A percentile compares a stretch with the other conserved stretches of the same genome.
phyloP scores from a whole-genome alignment of 2,797 vertebrate species.

The Pangasius djambal region DNA sequence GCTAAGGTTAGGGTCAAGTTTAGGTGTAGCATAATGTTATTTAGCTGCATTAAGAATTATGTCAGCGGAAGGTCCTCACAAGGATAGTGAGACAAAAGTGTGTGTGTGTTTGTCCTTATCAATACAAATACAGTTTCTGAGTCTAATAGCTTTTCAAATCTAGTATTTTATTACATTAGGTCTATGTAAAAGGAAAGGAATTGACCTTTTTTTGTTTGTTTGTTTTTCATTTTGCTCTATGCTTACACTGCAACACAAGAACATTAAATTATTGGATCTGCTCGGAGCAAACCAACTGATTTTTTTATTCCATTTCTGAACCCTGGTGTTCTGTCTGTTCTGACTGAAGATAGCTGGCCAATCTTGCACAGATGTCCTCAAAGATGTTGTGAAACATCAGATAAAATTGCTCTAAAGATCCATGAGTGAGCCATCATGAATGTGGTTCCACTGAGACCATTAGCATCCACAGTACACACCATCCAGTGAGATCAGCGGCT shows the following conservation, averaged over 20 bases:
- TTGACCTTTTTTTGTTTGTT: background rate
- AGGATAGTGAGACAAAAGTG: background rate
- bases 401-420: conserved; percentile 29
- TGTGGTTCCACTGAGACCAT: conserved; percentile 42
- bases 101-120: background rate
- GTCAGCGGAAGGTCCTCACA: background rate
- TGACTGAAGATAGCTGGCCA: conserved; percentile 34
- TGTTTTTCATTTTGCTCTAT: background rate
- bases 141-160: background rate
- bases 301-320: background rate
- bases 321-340: background rate
- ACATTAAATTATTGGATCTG: background rate
- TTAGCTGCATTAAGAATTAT: background rate
- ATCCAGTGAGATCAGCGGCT: conserved; percentile 67
- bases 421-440: conserved; percentile 38
- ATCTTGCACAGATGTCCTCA: conserved; percentile 6
- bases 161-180: background rate
- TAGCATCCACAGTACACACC: conserved; percentile 36
- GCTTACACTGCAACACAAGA: background rate
- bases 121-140: background rate
- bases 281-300: background rate
- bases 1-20: background rate
- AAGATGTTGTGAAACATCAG: conserved; percentile 41
- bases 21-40: background rate
- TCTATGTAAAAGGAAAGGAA: background rate